A percentile compares a stretch with the other conserved stretches of the same genome.
These are phyloP conservation scores for Synanthedon formicaeformis DNA, from an alignment of 2,888 invertebrate species.

Conservation along the genomic window DNA sequence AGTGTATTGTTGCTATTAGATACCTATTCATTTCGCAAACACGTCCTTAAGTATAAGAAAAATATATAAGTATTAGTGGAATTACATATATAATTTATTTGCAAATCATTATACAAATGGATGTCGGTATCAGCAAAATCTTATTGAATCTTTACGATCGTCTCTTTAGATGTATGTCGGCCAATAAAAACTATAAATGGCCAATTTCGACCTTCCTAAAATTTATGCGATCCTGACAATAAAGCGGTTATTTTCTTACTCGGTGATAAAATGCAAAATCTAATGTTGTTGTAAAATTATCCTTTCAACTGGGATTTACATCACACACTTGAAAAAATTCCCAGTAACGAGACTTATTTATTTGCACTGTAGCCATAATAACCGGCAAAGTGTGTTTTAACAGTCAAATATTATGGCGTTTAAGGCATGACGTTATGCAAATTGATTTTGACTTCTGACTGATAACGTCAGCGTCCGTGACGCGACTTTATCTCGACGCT, in stretches of 20 bases:
- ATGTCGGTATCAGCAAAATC: slow-evolving; percentile 4
- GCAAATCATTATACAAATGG: not conserved
- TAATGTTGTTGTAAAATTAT: too few relatives aligned
- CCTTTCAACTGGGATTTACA: too few relatives aligned
- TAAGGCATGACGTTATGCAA: not conserved
- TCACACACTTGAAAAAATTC: too few relatives aligned
- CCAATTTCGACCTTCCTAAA: slow-evolving; percentile 23
- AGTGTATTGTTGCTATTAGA: too few relatives aligned
- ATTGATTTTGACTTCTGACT: not conserved
- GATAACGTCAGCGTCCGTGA: not conserved
- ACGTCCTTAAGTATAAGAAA: too few relatives aligned
- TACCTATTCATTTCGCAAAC: too few relatives aligned
- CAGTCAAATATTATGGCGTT: not conserved
- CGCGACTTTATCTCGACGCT: slow-evolving; percentile 2
- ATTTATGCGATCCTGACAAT: slow-evolving; percentile 20
- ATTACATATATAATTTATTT: not conserved
- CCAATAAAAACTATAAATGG: slow-evolving; percentile 26
- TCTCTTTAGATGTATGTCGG: slow-evolving; percentile 12
- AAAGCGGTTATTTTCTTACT: slow-evolving; percentile 11
- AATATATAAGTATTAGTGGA: too few relatives aligned
- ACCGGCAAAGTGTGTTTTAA: not conserved
- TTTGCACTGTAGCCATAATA: too few relatives aligned
- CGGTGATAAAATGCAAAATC: not conserved
- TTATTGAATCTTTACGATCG: slow-evolving; percentile 8
- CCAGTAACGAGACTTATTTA: too few relatives aligned